Evolutionary conservation across 2,113 vertebrate genomes (phyloP).

Genomic region (Otus sunia): DNA sequence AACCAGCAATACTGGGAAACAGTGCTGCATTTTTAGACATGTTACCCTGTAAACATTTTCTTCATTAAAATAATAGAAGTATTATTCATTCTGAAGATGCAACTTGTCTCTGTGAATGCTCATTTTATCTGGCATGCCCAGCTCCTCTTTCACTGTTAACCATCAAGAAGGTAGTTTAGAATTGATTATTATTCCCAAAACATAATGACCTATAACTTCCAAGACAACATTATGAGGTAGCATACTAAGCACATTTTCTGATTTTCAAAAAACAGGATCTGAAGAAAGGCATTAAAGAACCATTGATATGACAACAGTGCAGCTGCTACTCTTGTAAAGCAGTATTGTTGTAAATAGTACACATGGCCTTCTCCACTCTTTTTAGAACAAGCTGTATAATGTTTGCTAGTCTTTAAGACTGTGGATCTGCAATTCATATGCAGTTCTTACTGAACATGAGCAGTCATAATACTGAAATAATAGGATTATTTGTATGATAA

Average conservation of each 20-base stretch:
- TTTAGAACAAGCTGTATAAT: not conserved
- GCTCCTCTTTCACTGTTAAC: not conserved
- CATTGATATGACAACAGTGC: not conserved
- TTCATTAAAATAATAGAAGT: conserved; percentile 14
- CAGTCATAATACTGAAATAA: not conserved
- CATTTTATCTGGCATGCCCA: not conserved
- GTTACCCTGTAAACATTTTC: not conserved
- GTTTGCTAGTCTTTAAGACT: not conserved
- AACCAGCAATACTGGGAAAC: conserved; percentile 23
- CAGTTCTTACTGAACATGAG: not conserved
- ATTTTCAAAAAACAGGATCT: not conserved
- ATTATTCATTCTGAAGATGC: not conserved
- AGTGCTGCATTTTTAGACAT: conserved; percentile 27
- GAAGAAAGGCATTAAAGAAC: not conserved
- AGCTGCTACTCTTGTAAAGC: not conserved
- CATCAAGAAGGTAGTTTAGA: not conserved
- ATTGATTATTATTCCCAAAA: not conserved
- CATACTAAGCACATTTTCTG: not conserved
- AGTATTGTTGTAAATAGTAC: not conserved
- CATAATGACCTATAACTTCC: not conserved
- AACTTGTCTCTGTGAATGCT: not conserved
- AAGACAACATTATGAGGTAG: not conserved
- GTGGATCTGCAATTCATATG: not conserved
- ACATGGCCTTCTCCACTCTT: not conserved
- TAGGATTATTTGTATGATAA: not conserved